Conservation (phyloP, 2,888 invertebrate genomes). For the Taenaris catops region DNA sequence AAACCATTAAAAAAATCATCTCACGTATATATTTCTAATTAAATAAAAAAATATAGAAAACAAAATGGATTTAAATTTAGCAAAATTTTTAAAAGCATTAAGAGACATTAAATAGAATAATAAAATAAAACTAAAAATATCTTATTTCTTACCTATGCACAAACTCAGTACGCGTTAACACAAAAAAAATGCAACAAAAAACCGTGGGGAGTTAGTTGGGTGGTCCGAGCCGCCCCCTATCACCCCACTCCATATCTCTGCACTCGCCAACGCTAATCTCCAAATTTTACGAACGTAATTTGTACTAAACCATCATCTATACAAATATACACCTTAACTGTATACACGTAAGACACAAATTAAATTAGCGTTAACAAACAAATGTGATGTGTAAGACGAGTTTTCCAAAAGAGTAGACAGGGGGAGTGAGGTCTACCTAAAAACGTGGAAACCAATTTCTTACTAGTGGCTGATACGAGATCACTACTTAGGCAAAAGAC, state of each 20-base stretch:
- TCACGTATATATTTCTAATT: no score
- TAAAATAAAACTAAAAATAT: constrained; percentile 27
- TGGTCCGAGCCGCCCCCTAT: constrained; percentile 49
- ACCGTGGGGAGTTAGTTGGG: constrained; percentile 59
- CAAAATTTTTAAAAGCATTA: no score
- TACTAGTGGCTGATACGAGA: constrained; percentile 81
- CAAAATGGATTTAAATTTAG: no score
- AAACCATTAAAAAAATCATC: no score
- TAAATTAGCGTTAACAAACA: constrained; percentile 21
- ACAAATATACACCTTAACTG: constrained; percentile 30
- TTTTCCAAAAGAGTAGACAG: constrained; percentile 63
- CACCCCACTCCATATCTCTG: constrained; percentile 64
- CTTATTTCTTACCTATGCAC: constrained; percentile 43
- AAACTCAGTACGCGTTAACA: constrained; percentile 51
- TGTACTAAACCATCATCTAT: constrained; percentile 33
- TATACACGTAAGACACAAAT: constrained; percentile 26
- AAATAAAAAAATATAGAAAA: no score
- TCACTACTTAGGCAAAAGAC: constrained; percentile 78
- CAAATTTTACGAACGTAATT: constrained; percentile 62
- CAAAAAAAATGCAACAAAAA: constrained; percentile 75
- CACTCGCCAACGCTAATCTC: constrained; percentile 73
- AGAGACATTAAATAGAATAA: no score
- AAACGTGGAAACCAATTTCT: constrained; percentile 79
- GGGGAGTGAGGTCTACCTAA: constrained; percentile 71
- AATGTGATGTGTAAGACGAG: constrained; percentile 46